Percentiles rank a stretch among this genome's conserved stretches.
Evolutionary conservation across 2,888 invertebrate genomes (phyloP).

Genomic region (Scaptomyza cyrtandrae): DNA sequence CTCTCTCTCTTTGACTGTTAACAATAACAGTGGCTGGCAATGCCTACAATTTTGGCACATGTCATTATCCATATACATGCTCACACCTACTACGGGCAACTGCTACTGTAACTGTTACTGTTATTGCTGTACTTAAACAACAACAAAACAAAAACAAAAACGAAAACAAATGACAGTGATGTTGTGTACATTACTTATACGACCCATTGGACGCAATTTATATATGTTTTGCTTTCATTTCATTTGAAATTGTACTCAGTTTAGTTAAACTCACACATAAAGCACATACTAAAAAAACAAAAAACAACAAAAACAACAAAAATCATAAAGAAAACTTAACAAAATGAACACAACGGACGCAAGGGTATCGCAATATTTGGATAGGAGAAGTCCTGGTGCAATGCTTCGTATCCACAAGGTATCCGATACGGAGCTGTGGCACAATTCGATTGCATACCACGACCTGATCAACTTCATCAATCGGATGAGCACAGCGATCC

Average conservation of each 20-base stretch:
- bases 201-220: neutral
- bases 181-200: neutral
- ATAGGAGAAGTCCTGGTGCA: conserved; percentile 10
- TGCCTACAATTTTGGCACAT: conserved; percentile 28
- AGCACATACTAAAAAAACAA: neutral
- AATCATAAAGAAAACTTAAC: neutral
- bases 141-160: neutral
- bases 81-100: conserved; percentile 1
- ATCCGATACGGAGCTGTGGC: conserved; percentile 40
- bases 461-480: conserved; percentile 94
- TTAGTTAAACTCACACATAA: neutral
- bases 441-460: conserved; percentile 92
- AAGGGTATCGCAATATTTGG: conserved; percentile 18
- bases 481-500: conserved; percentile 93
- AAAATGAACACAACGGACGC: neutral
- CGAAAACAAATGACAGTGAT: neutral
- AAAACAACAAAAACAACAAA: neutral
- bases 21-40: conserved; percentile 23
- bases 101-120: conserved; percentile 10
- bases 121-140: neutral
- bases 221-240: no score
- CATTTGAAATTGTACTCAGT: conserved; percentile 3
- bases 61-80: conserved; percentile 4
- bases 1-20: conserved; percentile 30
- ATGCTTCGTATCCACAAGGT: conserved; percentile 14